A percentile compares a stretch with the other conserved stretches of the same genome.
These are phyloP conservation scores for Rhagoletis pomonella DNA, from an alignment of 1,140 invertebrate genomes.

Conservation along the genomic window DNA sequence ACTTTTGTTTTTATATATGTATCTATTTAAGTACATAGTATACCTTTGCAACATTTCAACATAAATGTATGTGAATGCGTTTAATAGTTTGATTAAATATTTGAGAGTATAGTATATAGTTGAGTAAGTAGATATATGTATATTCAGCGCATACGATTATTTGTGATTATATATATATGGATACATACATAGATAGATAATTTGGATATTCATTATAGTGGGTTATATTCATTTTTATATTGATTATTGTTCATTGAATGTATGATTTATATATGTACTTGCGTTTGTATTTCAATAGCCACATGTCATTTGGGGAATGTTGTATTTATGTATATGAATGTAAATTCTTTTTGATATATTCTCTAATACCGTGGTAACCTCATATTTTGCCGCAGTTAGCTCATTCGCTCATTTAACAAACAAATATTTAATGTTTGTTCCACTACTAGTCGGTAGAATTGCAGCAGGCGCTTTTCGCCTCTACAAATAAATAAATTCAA, in stretches of 20 bases:
- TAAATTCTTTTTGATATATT: not conserved
- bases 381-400: not conserved
- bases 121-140: not conserved
- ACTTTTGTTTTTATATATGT: not conserved
- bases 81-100: slow-evolving; percentile 19
- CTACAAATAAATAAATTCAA: not conserved
- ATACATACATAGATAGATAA: not conserved
- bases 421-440: slow-evolving; percentile 5
- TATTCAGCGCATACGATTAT: not conserved
- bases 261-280: not conserved
- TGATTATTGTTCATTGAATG: too few species aligned
- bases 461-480: not conserved
- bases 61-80: not conserved
- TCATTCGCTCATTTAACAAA: not conserved
- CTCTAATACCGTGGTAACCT: not conserved
- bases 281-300: not conserved
- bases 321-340: not conserved
- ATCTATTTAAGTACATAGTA: not conserved
- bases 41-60: not conserved
- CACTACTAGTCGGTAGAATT: slow-evolving; percentile 4
- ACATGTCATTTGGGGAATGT: too few species aligned
- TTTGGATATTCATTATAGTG: not conserved
- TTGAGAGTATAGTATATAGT: not conserved
- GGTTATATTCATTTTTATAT: not conserved
- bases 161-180: not conserved